Evolutionary conservation across 2,888 invertebrate species (phyloP).

Genomic region (Sclerodermus sp.): DNA sequence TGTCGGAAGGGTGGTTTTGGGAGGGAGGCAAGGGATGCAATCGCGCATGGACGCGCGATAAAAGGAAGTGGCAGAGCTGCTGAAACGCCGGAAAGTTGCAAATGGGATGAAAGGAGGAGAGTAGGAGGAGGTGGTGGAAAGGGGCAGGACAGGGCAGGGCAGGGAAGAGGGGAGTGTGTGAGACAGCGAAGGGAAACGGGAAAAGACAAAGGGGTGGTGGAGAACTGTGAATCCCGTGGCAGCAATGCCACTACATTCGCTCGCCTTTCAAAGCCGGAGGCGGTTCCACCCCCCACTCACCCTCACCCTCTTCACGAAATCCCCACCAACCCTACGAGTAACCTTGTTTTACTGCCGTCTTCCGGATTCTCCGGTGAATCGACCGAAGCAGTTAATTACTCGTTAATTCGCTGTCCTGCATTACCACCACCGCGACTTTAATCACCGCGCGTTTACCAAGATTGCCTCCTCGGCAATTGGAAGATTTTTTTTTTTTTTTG

Average conservation of each 20-base stretch:
- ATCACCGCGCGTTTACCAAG: no score
- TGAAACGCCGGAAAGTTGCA: slow-evolving; percentile 34
- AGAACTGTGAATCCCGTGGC: slow-evolving; percentile 40
- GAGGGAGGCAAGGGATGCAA: slow-evolving; percentile 9
- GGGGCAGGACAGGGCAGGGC: no score
- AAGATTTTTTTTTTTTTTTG: no score
- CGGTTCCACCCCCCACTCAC: slow-evolving; percentile 31
- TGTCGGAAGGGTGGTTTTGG: slow-evolving; percentile 10
- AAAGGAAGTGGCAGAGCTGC: slow-evolving; percentile 12
- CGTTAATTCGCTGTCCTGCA: slow-evolving; percentile 25
- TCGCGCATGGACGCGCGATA: background rate
- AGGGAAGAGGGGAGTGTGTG: slow-evolving; percentile 19
- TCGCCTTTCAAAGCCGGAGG: slow-evolving; percentile 36
- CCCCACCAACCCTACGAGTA: slow-evolving; percentile 24
- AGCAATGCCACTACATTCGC: slow-evolving; percentile 43
- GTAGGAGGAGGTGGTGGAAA: no score
- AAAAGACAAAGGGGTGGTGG: slow-evolving; percentile 41
- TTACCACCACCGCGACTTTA: slow-evolving; percentile 9
- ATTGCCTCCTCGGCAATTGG: no score
- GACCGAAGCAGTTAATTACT: slow-evolving; percentile 35
- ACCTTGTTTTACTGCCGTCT: slow-evolving; percentile 46
- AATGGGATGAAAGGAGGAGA: slow-evolving; percentile 33
- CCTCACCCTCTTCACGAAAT: slow-evolving; percentile 3
- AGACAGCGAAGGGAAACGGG: slow-evolving; percentile 25
- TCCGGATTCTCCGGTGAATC: slow-evolving; percentile 41